phyloP scores from a whole-genome alignment of 2,797 vertebrate species.

The Oreortyx pictus region DNA sequence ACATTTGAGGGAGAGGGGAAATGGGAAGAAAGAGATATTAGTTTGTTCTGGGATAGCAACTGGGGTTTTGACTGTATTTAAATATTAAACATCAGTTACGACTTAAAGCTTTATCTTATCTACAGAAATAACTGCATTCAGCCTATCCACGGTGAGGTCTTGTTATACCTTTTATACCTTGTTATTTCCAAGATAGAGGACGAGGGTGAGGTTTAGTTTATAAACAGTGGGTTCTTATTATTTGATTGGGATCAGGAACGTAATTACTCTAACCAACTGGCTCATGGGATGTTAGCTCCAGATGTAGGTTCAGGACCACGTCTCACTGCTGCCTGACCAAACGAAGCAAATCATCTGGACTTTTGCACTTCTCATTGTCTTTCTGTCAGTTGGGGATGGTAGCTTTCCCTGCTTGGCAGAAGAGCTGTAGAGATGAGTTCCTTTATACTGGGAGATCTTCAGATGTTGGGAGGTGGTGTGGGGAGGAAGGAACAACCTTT shows the following conservation, averaged over 20 bases:
- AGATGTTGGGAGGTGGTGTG: background rate
- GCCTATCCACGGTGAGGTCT: background rate
- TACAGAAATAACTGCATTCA: constrained; percentile 20
- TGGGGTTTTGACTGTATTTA: background rate
- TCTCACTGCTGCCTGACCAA: background rate
- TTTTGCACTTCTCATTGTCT: background rate
- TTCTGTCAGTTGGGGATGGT: background rate
- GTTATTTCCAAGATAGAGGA: background rate
- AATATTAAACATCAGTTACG: constrained; percentile 29
- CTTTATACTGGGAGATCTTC: background rate
- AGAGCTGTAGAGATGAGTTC: background rate
- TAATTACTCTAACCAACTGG: background rate
- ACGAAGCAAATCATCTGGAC: background rate
- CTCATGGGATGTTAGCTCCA: background rate
- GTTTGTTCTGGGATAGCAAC: background rate
- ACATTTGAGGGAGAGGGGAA: background rate
- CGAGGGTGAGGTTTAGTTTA: constrained; percentile 20
- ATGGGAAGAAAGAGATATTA: constrained; percentile 11
- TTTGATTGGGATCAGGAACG: constrained; percentile 26
- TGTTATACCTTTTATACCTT: background rate
- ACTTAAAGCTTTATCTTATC: constrained; percentile 25
- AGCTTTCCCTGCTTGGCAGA: background rate
- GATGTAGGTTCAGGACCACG: background rate
- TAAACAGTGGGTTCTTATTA: background rate
- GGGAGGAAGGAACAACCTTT: background rate